phyloP scores from a whole-genome alignment of 2,888 invertebrate species.

The Trypoxylon attenuatum region DNA sequence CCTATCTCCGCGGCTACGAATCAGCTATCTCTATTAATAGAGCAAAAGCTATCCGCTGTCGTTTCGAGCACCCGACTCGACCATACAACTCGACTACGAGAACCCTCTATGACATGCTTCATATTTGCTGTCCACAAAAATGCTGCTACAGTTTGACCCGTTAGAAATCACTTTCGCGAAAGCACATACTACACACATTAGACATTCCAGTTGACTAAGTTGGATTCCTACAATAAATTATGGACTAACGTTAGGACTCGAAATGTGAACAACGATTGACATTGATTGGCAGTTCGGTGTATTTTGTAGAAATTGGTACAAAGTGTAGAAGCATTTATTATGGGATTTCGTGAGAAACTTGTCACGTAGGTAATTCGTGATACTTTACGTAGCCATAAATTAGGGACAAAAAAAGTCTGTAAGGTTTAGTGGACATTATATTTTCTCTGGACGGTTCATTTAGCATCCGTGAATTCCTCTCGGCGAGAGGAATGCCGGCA shows the following conservation, averaged over 20 bases:
- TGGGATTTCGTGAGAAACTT: constrained; percentile 13
- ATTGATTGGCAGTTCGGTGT: too few relatives aligned
- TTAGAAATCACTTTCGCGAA: too few relatives aligned
- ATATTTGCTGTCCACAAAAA: too few relatives aligned
- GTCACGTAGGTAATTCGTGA: constrained; percentile 12
- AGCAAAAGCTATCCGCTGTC: constrained; percentile 35
- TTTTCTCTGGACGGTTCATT: constrained; percentile 53
- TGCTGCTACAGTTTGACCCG: too few relatives aligned
- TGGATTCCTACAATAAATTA: too few relatives aligned
- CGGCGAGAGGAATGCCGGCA: constrained; percentile 46
- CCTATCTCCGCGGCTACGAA: constrained; percentile 39
- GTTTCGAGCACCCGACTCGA: constrained; percentile 20
- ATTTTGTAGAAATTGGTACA: not conserved
- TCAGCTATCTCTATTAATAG: constrained; percentile 49
- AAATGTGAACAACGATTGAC: too few relatives aligned
- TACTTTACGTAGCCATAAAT: constrained; percentile 36
- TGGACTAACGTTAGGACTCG: too few relatives aligned
- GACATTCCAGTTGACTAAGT: too few relatives aligned
- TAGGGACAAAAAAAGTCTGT: constrained; percentile 37
- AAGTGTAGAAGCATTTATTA: not conserved
- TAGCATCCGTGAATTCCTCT: constrained; percentile 50
- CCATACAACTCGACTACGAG: not conserved
- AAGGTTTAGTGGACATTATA: constrained; percentile 55
- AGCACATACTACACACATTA: too few relatives aligned
- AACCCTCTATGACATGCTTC: constrained; percentile 3